Base-by-base conservation (phyloP, 2,113 vertebrate species). In the Ictalurus punctatus region DNA sequence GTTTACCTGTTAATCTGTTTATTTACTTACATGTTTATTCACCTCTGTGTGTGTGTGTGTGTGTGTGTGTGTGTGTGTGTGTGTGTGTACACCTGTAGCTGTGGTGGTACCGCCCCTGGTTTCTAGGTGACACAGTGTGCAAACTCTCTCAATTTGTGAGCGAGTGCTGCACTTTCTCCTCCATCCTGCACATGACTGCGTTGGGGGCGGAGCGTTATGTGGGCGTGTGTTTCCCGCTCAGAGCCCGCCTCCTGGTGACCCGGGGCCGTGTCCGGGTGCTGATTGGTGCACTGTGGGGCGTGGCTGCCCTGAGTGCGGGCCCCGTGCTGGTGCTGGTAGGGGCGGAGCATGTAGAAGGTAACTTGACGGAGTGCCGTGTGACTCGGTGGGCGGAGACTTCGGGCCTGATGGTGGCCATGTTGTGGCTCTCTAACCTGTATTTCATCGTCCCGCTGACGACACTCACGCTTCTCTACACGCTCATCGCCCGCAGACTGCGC, bases 131-230 rank as follows among this genome's bases (percentile, higher is more conserved):
- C 44, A 84, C 93, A 0, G 89, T 90, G 87, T 96, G 96, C 89
- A 96, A 96, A 80, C 90, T 96, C 67, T 94, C 95, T 0, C 93
- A 96, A 94, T 96, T 96, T 88, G 90, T 95, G 30, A 95, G 95
- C 7, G 96, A 96, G 88, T 95, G 95, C 90, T 96, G 96, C 92
- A 96, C 96, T 85, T 96, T 95, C 92, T 95, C 95, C 84, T 95
- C 95, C 90, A 95, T 96, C 92, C 95, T 96, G 52, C 96, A 96
- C 93, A 96, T 96, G 93, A 96, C 96, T 5, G 95, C 95, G 3
- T 92, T 96, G 44, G 96, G 96, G 85, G 89, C 95, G 69, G 96
- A 96, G 93, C 92, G 96, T 27, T 96, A 96, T 89, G 74, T 96
- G 91, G 96, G 94, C 0, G 94, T 96, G 81, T 96, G 96, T 90